phyloP scores from a whole-genome alignment of 2,113 vertebrate species.

The Tringa solitaria region DNA sequence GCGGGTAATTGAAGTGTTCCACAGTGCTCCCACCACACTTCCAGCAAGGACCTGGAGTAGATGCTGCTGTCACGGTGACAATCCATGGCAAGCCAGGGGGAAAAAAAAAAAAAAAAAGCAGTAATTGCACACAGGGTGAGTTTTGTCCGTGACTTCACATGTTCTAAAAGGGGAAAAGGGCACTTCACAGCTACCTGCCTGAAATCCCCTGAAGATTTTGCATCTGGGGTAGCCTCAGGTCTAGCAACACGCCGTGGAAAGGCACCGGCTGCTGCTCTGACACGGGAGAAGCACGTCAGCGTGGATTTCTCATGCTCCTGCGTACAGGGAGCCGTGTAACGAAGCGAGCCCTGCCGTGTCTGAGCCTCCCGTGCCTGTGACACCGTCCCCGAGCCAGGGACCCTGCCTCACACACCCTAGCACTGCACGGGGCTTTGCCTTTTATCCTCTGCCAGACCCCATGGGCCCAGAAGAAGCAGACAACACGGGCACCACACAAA shows the following conservation, averaged over 20 bases:
- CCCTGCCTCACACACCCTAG: rapidly evolving
- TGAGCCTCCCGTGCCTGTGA: neutral
- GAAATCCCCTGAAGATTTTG: neutral
- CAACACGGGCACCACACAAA: neutral
- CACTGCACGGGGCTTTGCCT: neutral
- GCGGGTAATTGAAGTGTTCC: rapidly evolving
- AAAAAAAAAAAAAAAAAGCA: neutral
- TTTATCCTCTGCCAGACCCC: neutral
- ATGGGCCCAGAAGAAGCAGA: neutral
- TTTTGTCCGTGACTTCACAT: rapidly evolving
- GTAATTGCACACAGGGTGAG: rapidly evolving
- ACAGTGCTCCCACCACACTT: neutral
- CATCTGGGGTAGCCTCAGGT: neutral
- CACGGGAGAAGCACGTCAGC: rapidly evolving
- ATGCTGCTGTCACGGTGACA: rapidly evolving
- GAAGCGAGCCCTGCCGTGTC: neutral
- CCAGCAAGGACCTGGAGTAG: neutral
- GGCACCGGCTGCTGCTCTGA: neutral
- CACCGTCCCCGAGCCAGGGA: neutral
- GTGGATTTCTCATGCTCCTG: neutral
- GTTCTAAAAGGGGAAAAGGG: neutral
- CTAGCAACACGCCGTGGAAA: neutral
- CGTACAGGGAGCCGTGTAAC: neutral
- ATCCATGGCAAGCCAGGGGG: neutral
- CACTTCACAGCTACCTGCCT: neutral